Conservation (phyloP, 2,113 vertebrate genomes). For the Mustela lutreola region DNA sequence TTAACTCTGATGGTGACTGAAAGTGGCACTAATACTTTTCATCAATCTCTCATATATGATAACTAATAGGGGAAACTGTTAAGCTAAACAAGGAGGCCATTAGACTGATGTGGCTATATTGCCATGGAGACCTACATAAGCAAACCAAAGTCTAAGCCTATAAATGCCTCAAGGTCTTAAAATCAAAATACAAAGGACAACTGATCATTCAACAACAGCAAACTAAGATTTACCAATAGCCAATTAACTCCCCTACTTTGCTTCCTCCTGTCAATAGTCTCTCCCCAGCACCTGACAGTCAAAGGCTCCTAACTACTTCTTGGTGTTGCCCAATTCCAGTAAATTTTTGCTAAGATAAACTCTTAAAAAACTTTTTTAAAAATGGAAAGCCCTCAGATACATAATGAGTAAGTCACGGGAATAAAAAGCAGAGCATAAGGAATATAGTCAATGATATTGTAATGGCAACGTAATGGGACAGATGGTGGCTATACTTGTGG, state of each 20-base stretch:
- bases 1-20: background rate
- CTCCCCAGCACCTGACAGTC: background rate
- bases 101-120: background rate
- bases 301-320: background rate
- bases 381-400: background rate
- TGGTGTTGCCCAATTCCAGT: background rate
- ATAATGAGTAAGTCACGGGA: background rate
- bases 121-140: background rate
- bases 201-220: background rate
- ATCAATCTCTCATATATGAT: background rate
- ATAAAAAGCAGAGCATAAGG: background rate
- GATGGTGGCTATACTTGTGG: background rate
- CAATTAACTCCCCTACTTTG: background rate
- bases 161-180: conserved; percentile 15
- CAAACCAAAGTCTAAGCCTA: background rate
- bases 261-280: background rate
- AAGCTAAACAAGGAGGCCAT: background rate
- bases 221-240: background rate
- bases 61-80: background rate
- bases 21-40: background rate
- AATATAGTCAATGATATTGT: background rate
- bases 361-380: background rate
- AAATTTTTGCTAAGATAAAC: background rate
- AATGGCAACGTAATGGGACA: background rate
- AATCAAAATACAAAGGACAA: background rate